Evolutionary conservation across 2,113 vertebrate species (phyloP), one percentile per base, ranked within the genome.

Genomic region (Platycercus adscitus): DNA sequence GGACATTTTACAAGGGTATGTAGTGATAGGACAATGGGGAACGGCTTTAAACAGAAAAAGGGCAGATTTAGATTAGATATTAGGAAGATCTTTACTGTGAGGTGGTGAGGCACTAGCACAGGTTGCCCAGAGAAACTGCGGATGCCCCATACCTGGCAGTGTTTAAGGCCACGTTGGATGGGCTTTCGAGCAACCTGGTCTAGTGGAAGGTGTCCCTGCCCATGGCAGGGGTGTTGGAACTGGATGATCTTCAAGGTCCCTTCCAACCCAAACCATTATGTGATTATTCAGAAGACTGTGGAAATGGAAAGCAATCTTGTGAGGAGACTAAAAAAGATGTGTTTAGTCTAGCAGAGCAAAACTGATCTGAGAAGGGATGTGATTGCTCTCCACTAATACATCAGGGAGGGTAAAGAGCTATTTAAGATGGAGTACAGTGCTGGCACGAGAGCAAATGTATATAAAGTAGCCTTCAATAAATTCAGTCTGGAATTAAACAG

Each of bases 401-500:
- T 80, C 37, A 29, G 15, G 41, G 68, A 83, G 39, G 25, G 86
- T 94, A 80, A 88, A 93, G 68, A 86, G 63, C 58, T 58, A 9
- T 52, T 85, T 85, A 53, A 90, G 44, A 70, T 88, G 24, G 86
- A 86, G 35, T 53, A 73, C 21, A 46, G 60, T 66, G 18, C 8
- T 80, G 68, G 46, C 19, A 28, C 24, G 73, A 92, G 46, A 65
- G 44, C 17, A 94, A 86, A 86, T 1, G 0, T 47, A 26, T 65
- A 65, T 56, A 86, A 88, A 88, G 66, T 72, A 72, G 63, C 41
- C 58, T 69, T 88, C 44, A 93, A 82, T 80, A 91, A 91, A 83
- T 49, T 83, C 76, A 90, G 28, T 47, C 31, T 86, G n/a, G 44
- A 80, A 80, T 77, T 53, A 86, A 82, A 69, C 20, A 61, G 39